Conservation (phyloP, 2,797 vertebrate genomes). For the Glossophaga mutica region DNA sequence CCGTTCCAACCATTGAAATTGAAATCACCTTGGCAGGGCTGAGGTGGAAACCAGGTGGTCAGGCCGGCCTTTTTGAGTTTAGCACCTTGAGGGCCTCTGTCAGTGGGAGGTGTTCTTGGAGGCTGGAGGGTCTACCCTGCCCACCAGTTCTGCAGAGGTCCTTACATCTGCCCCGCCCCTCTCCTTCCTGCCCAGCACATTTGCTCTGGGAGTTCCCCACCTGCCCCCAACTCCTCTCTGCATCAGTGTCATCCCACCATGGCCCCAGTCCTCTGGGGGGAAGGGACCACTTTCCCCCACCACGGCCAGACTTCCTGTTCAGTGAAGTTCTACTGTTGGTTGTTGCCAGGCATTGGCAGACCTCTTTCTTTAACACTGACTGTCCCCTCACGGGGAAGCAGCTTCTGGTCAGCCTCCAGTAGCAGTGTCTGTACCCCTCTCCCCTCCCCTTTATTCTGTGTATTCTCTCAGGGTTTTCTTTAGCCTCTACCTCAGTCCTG, state of each 20-base stretch:
- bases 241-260: not conserved
- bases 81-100: not conserved
- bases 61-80: not conserved
- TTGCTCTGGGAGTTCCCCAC: not conserved
- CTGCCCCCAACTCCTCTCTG: not conserved
- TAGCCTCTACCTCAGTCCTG: not conserved
- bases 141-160: not conserved
- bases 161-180: not conserved
- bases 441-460: not conserved
- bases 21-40: not conserved
- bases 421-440: not conserved
- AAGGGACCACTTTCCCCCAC: not conserved
- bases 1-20: not conserved
- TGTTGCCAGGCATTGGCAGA: not conserved
- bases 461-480: not conserved
- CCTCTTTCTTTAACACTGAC: not conserved
- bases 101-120: not conserved
- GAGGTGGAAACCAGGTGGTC: not conserved
- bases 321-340: not conserved
- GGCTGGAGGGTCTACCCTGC: not conserved
- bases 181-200: not conserved
- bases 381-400: not conserved
- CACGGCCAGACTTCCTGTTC: not conserved
- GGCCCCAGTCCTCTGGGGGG: not conserved
- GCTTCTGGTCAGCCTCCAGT: not conserved